Evolutionary conservation across 2,113 vertebrate species (phyloP).

Genomic region (Desmodus rotundus): DNA sequence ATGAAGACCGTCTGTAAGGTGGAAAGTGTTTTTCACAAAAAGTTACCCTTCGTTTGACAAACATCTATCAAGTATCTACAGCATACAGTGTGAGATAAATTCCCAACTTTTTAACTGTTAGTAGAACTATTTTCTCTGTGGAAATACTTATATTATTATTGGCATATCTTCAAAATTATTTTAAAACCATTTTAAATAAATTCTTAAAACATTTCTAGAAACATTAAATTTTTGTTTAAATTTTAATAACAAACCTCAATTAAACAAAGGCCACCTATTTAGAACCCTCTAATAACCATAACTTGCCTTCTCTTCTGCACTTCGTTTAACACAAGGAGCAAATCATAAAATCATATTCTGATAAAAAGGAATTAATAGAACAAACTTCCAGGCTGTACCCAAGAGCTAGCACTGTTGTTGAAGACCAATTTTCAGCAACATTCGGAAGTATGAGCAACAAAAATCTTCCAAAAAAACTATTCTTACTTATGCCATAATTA

Average conservation of each 20-base stretch:
- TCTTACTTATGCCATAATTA: not conserved
- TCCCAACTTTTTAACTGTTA: not conserved
- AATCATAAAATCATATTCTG: constrained; percentile 6
- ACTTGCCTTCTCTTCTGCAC: not conserved
- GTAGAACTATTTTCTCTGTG: not conserved
- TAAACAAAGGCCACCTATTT: not conserved
- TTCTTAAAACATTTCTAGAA: not conserved
- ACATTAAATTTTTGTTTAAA: not conserved
- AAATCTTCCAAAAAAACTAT: constrained; percentile 3
- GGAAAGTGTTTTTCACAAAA: not conserved
- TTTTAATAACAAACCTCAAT: constrained; percentile 12
- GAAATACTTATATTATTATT: not conserved
- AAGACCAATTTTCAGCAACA: not conserved
- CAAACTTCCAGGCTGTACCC: not conserved
- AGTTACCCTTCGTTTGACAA: not conserved
- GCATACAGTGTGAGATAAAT: not conserved
- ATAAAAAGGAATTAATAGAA: not conserved
- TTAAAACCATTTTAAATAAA: constrained; percentile 6
- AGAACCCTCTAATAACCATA: not conserved
- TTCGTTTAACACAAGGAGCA: not conserved
- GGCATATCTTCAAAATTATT: not conserved
- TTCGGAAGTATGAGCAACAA: not conserved
- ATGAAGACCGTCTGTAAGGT: not conserved
- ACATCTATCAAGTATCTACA: not conserved
- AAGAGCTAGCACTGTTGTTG: not conserved